A percentile compares a stretch with the other conserved stretches of the same genome.
These are phyloP conservation scores for Nomada lathburiana DNA, from an alignment of 2,888 invertebrate genomes.

Conservation along the genomic window DNA sequence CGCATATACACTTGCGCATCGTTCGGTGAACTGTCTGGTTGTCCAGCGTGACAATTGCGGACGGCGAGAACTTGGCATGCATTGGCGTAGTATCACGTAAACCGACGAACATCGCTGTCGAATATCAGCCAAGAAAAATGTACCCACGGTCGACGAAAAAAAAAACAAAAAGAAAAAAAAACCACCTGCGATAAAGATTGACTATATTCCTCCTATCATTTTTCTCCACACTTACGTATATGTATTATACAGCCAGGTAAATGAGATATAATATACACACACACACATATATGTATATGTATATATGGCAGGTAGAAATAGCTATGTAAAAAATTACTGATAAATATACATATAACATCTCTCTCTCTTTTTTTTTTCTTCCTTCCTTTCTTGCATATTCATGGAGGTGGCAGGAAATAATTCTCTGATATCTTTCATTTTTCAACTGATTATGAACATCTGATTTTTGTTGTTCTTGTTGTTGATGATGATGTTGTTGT, in stretches of 20 bases:
- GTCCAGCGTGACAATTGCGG: constrained; percentile 62
- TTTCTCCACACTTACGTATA: background rate
- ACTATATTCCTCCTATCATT: background rate
- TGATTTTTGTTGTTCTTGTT: background rate
- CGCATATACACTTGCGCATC: constrained; percentile 62
- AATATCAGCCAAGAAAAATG: constrained; percentile 14
- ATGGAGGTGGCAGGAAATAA: constrained; percentile 41
- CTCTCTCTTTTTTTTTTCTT: constrained; percentile 41
- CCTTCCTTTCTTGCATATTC: constrained; percentile 62
- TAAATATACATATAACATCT: background rate
- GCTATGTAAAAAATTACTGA: background rate
- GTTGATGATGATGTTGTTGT: too few species aligned
- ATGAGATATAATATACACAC: background rate
- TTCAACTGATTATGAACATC: background rate
- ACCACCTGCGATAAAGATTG: background rate
- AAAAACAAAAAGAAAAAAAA: background rate
- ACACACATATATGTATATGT: background rate
- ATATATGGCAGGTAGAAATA: background rate
- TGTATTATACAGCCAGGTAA: background rate
- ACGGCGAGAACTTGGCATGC: constrained; percentile 58
- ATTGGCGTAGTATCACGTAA: constrained; percentile 53
- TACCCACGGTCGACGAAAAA: background rate
- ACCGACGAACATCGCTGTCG: constrained; percentile 54
- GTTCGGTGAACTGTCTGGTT: constrained; percentile 46
- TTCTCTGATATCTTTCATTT: background rate